Evolutionary conservation across 1,140 invertebrate genomes (phyloP).

Genomic region (Drosophila sproati): DNA sequence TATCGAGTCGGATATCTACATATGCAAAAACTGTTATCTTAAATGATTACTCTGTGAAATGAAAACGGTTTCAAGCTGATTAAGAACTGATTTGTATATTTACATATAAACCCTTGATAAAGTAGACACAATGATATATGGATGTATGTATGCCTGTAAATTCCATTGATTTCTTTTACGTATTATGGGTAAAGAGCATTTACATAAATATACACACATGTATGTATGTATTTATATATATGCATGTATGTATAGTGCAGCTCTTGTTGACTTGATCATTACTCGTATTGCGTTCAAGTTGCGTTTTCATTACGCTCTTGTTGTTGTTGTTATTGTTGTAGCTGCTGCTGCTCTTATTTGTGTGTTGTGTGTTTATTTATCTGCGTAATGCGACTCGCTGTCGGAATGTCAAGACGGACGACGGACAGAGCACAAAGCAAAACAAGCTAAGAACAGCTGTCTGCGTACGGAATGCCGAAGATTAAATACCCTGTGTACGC

Average conservation of each 20-base stretch:
- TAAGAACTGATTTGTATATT: not conserved
- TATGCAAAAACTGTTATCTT: no score
- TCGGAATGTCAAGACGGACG: conserved; percentile 41
- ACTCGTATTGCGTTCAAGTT: conserved; percentile 17
- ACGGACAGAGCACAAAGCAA: not conserved
- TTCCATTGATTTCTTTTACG: no score
- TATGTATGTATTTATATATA: not conserved
- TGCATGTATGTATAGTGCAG: conserved; percentile 1
- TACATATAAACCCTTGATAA: not conserved
- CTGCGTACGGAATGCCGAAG: not conserved
- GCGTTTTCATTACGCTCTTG: conserved; percentile 7
- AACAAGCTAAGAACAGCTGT: not conserved
- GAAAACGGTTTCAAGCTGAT: not conserved
- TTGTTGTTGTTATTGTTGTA: conserved; percentile 9
- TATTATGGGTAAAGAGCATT: not conserved
- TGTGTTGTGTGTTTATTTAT: conserved; percentile 52
- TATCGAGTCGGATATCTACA: no score
- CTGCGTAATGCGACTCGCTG: conserved; percentile 53
- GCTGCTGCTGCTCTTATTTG: conserved; percentile 6
- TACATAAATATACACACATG: not conserved
- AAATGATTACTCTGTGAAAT: not conserved
- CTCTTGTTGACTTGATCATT: conserved; percentile 36
- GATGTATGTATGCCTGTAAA: not conserved
- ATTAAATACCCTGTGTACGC: conserved; percentile 8
- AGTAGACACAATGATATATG: not conserved